Conservation (phyloP, 2,888 invertebrate species). For the Anaspis maculata region DNA sequence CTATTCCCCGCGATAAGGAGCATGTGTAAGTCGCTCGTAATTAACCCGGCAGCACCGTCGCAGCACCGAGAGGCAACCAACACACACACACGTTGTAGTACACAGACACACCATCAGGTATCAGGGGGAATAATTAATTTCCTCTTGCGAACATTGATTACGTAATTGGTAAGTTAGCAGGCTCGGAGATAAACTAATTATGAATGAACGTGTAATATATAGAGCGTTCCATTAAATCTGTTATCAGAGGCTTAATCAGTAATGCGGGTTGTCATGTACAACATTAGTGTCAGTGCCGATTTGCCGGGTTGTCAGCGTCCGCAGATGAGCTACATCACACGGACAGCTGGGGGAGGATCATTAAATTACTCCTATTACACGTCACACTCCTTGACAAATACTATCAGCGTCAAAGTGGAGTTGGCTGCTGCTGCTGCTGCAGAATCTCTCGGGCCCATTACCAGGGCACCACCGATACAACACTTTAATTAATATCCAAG, state of each 20-base stretch:
- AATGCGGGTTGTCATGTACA: conserved; percentile 41
- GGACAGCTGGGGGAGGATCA: conserved; percentile 21
- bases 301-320: conserved; percentile 33
- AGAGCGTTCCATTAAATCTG: conserved; percentile 40
- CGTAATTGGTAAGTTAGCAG: conserved; percentile 39
- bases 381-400: conserved; percentile 24
- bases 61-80: too few relatives aligned
- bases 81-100: too few relatives aligned
- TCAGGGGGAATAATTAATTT: conserved; percentile 16
- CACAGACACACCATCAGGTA: too few relatives aligned
- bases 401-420: conserved; percentile 20
- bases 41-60: too few relatives aligned
- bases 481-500: too few relatives aligned
- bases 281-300: conserved; percentile 40
- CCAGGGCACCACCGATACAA: too few relatives aligned
- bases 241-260: conserved; percentile 41
- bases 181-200: conserved; percentile 37
- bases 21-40: too few relatives aligned
- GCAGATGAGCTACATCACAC: conserved; percentile 20
- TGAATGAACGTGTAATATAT: conserved; percentile 36
- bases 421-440: too few relatives aligned
- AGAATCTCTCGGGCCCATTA: too few relatives aligned
- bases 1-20: too few relatives aligned
- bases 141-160: conserved; percentile 25
- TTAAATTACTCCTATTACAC: conserved; percentile 24